Conservation (phyloP, 2,797 vertebrate genomes). For the Cuniculus paca region DNA sequence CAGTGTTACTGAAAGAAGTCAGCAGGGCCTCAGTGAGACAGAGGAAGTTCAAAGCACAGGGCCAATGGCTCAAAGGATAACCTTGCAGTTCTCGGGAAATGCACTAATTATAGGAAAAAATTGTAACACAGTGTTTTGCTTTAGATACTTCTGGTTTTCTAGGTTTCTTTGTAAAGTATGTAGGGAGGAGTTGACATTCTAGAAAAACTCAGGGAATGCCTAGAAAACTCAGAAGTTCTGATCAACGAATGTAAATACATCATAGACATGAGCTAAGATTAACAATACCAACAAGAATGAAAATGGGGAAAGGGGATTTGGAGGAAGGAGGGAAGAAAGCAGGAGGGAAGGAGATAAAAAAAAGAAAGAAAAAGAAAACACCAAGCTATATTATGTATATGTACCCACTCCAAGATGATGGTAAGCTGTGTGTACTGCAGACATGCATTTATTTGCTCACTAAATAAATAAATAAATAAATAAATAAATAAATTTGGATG, state of each 20-base stretch:
- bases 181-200: not conserved
- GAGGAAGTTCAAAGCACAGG: not conserved
- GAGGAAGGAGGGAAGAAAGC: not conserved
- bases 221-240: not conserved
- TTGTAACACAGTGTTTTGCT: not conserved
- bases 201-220: slow-evolving; percentile 5
- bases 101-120: not conserved
- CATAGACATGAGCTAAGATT: not conserved
- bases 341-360: not conserved
- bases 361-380: not conserved
- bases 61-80: not conserved
- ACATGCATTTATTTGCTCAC: not conserved
- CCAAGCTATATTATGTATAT: not conserved
- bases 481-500: not conserved
- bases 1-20: not conserved
- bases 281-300: not conserved
- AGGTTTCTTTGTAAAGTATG: slow-evolving; percentile 49
- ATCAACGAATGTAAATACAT: not conserved
- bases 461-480: not conserved
- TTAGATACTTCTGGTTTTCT: not conserved
- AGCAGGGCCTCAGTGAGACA: not conserved
- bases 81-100: not conserved
- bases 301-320: not conserved
- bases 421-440: not conserved
- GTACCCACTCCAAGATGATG: not conserved